Evolutionary conservation across 2,888 invertebrate species (phyloP).

Genomic region (Cheilosia vulpina): DNA sequence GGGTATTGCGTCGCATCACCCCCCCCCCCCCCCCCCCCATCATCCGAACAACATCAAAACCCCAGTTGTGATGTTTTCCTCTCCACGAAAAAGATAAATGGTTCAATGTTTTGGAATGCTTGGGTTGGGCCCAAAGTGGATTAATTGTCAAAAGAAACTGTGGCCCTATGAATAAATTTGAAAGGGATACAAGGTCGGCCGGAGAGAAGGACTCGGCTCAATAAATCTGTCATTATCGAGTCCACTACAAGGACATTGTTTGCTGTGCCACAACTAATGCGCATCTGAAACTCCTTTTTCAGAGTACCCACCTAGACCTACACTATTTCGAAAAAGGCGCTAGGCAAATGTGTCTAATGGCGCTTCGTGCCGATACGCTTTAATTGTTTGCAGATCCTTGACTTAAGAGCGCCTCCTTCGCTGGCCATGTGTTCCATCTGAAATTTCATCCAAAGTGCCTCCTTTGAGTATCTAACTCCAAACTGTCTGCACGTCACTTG

Average conservation of each 20-base stretch:
- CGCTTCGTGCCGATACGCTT: constrained; percentile 42
- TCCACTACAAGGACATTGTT: neutral
- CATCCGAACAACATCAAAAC: constrained; percentile 33
- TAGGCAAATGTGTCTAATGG: constrained; percentile 51
- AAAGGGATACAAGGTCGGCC: constrained; percentile 1
- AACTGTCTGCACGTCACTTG: constrained; percentile 33
- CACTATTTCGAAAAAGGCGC: constrained; percentile 45
- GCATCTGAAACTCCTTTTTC: constrained; percentile 11
- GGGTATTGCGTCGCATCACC: too few species aligned
- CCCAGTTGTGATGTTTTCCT: constrained; percentile 29
- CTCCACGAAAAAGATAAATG: constrained; percentile 40
- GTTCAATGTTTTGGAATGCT: constrained; percentile 7
- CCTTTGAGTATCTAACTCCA: constrained; percentile 9
- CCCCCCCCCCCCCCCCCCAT: neutral
- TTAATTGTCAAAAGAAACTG: constrained; percentile 45
- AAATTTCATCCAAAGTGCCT: constrained; percentile 57
- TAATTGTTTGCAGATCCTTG: constrained; percentile 51
- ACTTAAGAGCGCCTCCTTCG: neutral
- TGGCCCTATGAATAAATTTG: constrained; percentile 24
- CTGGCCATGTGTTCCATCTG: constrained; percentile 58
- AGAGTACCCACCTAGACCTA: neutral
- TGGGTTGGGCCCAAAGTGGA: constrained; percentile 25
- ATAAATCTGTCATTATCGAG: constrained; percentile 22
- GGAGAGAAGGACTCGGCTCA: neutral
- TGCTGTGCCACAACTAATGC: neutral